Base-by-base conservation (phyloP, 2,797 vertebrate species). In the Peromyscus eremicus region DNA sequence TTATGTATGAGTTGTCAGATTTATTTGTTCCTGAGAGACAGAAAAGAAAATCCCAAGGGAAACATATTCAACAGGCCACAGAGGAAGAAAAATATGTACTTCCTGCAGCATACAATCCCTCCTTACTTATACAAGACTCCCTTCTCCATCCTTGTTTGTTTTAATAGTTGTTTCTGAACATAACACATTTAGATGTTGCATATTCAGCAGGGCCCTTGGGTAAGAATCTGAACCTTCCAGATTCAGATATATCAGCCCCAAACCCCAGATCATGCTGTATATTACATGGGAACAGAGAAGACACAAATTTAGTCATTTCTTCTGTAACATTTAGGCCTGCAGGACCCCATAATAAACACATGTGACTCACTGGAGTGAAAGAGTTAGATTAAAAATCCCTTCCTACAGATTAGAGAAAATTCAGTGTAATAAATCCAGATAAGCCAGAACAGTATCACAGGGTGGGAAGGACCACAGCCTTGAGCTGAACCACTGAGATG, bases 1-100 rank as follows among this genome's bases (percentile, higher is more conserved):
- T 94, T 92, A 46, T 91, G 49, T n/a, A 29, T n/a, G 1, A 27
- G 27, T 14, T 68, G 25, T 76, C 55, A 71, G 60, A 73, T 4
- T 52, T 77, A 37, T 89, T 89, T 94, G 7, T 76, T 91, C 55
- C 46, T 66, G 19, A 73, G 88, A 84, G n/a, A 96, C 4, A 77
- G 25, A 34, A 80, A 43, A 62, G 52, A 84, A 40, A 87, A 81
- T 91, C 62, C 81, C 49, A 75, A 11, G 29, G 29, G 32, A 89
- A 97, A 82, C 27, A 57, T 37, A 75, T 82, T 90, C 16, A 70
- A 60, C 12, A 85, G 10, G 23, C 37, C 9, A 34, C 75, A 83
- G 43, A 68, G 86, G 34, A 57, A 85, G 32, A 13, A 80, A 94
- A 89, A 83, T 62, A 76, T 73, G 23, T 1, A 49, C 80, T 68